phyloP scores from a whole-genome alignment of 2,797 vertebrate genomes.

The Anableps anableps region DNA sequence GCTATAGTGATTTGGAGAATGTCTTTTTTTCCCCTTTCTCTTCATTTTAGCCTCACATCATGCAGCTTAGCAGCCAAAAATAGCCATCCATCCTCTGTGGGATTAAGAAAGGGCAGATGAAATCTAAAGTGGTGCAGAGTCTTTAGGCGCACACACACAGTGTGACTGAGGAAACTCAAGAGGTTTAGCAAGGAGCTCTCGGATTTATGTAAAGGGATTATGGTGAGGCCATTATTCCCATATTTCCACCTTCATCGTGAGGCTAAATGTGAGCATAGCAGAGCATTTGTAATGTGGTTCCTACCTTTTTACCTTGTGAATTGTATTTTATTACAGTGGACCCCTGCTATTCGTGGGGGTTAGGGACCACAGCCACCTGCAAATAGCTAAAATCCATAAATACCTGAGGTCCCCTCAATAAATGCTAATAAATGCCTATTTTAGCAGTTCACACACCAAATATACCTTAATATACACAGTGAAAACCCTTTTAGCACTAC shows the following conservation, averaged over 20 bases:
- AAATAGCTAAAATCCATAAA: no score
- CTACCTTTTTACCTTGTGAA: not conserved
- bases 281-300: not conserved
- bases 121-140: constrained; percentile 29
- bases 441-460: no score
- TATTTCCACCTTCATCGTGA: not conserved
- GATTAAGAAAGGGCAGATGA: constrained; percentile 45
- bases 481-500: no score
- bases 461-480: no score
- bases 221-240: not conserved
- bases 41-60: constrained; percentile 13
- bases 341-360: not conserved
- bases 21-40: not conserved
- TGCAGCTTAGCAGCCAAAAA: constrained; percentile 19
- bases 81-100: constrained; percentile 18
- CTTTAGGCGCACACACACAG: not conserved
- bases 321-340: not conserved
- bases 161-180: constrained; percentile 25
- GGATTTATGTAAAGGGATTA: constrained; percentile 6
- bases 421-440: no score
- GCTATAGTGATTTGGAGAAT: not conserved
- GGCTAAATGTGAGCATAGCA: no score
- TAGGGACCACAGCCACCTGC: not conserved
- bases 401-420: no score
- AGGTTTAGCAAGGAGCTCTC: constrained; percentile 14